Conservation (phyloP, 64 coral and sea anemone species). For the Stylophora pistillata region DNA sequence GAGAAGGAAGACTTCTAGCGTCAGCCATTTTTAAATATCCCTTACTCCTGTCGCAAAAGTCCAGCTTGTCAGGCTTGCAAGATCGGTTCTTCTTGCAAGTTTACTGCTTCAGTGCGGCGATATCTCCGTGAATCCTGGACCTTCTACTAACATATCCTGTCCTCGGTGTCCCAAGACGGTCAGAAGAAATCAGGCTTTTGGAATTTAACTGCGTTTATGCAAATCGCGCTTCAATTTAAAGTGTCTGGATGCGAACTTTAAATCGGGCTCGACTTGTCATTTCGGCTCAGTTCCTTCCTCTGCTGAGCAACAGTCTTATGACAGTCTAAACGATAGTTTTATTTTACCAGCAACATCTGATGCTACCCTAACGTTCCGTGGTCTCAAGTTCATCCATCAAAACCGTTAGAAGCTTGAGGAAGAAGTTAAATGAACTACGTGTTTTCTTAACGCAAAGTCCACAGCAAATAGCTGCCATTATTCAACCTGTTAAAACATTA, state of each 20-base stretch:
- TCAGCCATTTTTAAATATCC: too few relatives aligned
- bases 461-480: too few relatives aligned
- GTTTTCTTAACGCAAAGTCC: conserved; percentile 2
- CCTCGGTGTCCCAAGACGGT: background rate
- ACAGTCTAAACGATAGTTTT: background rate
- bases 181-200: conserved; percentile 5
- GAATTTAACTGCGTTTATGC: background rate
- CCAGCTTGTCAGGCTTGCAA: too few relatives aligned
- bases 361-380: conserved; percentile 16
- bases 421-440: conserved; percentile 14
- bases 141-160: conserved; percentile 2
- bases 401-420: conserved; percentile 8
- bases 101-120: too few relatives aligned
- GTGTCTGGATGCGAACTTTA: background rate
- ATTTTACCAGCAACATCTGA: conserved; percentile 4
- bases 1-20: too few relatives aligned
- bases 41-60: too few relatives aligned
- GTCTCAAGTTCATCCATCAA: conserved; percentile 20
- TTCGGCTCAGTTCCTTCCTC: background rate
- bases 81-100: too few relatives aligned
- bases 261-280: background rate
- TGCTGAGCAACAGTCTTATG: background rate
- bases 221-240: background rate
- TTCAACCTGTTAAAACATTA: background rate
- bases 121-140: conserved; percentile 1